Percentiles rank a stretch among this genome's conserved stretches.
These are phyloP conservation scores for Polietes domitor DNA, from an alignment of 2,888 invertebrate species.

Conservation along the genomic window DNA sequence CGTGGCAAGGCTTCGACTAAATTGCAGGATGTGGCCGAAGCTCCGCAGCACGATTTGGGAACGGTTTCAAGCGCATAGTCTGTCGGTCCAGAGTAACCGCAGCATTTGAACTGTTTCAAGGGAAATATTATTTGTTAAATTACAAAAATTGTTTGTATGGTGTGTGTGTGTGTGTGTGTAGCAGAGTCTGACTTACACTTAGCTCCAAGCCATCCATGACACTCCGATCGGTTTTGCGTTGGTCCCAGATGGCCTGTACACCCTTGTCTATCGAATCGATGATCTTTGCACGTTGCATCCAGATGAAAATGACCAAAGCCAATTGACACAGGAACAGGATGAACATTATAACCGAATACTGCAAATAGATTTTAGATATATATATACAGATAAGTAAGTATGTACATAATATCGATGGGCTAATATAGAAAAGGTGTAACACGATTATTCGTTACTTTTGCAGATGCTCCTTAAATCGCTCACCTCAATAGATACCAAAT, in stretches of 20 bases:
- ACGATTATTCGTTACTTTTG: too few relatives aligned
- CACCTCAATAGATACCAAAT: too few relatives aligned
- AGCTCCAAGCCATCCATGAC: constrained; percentile 75
- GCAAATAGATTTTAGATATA: too few relatives aligned
- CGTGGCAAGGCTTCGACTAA: constrained; percentile 65
- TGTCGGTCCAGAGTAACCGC: constrained; percentile 72
- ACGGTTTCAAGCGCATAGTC: constrained; percentile 70
- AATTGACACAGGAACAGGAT: constrained; percentile 88
- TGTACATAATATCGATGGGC: too few relatives aligned
- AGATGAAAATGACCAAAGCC: constrained; percentile 85
- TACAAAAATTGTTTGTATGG: too few relatives aligned
- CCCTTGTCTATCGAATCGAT: constrained; percentile 82
- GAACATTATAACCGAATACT: constrained; percentile 88
- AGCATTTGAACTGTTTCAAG: constrained; percentile 75
- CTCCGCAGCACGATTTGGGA: constrained; percentile 77
- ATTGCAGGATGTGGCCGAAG: constrained; percentile 71
- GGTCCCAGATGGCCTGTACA: constrained; percentile 81
- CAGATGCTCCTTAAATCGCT: too few relatives aligned
- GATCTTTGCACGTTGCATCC: constrained; percentile 84
- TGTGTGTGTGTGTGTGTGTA: too few relatives aligned
- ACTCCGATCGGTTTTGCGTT: constrained; percentile 69
- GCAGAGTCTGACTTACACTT: constrained; percentile 69
- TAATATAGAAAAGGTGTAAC: too few relatives aligned
- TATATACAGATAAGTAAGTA: too few relatives aligned
- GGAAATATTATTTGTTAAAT: not conserved